These are phyloP conservation scores for Lampris incognitus DNA, from an alignment of 2,113 vertebrate species.

Conservation along the genomic window DNA sequence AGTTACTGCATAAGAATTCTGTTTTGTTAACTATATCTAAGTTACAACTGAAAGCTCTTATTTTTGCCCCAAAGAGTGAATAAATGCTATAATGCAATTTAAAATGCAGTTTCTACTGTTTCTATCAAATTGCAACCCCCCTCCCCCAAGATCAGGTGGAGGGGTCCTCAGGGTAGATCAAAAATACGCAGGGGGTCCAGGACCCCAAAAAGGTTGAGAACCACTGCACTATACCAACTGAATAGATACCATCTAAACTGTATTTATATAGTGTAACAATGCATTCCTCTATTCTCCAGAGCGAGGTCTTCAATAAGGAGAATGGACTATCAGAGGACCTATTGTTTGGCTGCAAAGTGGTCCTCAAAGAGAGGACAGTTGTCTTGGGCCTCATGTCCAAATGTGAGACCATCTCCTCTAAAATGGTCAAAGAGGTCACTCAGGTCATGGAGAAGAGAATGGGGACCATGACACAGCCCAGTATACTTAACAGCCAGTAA, in stretches of 20 bases:
- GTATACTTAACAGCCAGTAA: conserved; percentile 89
- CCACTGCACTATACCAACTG: neutral
- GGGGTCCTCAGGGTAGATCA: no score
- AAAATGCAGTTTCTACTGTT: no score
- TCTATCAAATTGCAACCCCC: no score
- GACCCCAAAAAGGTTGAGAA: no score
- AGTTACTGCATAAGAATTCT: no score
- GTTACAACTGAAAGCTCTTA: no score
- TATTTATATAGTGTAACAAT: neutral
- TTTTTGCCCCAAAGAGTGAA: no score
- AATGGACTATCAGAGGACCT: conserved; percentile 88
- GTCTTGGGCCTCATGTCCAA: conserved; percentile 93
- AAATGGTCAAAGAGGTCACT: conserved; percentile 89
- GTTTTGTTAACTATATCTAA: no score
- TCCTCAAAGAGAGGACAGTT: conserved; percentile 92
- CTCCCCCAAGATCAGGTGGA: no score
- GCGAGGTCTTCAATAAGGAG: conserved; percentile 75
- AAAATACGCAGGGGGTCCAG: no score
- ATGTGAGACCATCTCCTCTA: conserved; percentile 92
- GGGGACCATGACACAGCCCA: conserved; percentile 85
- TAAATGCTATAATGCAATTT: no score
- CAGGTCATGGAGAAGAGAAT: conserved; percentile 83
- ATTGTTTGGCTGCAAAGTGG: conserved; percentile 87
- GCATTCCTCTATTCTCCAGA: conserved; percentile 45
- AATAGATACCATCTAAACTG: neutral